phyloP scores from a whole-genome alignment of 2,888 invertebrate genomes.

The Pardosa pseudoannulata region DNA sequence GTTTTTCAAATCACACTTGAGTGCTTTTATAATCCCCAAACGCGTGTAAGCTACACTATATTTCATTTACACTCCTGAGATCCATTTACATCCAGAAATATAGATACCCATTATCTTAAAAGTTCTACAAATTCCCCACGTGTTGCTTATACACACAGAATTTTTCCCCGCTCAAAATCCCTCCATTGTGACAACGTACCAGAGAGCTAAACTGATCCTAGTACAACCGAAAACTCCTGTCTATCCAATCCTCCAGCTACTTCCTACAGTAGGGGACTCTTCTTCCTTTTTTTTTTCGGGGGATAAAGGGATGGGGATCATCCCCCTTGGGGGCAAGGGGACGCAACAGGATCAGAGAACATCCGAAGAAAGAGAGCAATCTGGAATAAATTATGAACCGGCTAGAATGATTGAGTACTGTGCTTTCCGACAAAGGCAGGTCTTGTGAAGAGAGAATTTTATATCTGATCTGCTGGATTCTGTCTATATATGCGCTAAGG shows the following conservation, averaged over 20 bases:
- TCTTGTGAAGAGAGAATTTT: slow-evolving; percentile 34
- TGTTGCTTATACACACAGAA: not conserved
- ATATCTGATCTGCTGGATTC: slow-evolving; percentile 53
- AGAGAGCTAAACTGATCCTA: not conserved
- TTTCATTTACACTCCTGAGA: not conserved
- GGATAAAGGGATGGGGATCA: slow-evolving; percentile 15
- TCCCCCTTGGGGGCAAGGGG: slow-evolving; percentile 20
- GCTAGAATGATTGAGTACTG: slow-evolving; percentile 61
- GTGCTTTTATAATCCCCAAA: not conserved
- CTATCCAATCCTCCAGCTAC: not conserved
- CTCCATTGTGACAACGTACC: not conserved
- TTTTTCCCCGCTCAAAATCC: not conserved
- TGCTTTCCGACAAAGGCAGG: slow-evolving; percentile 52
- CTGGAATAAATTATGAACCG: slow-evolving; percentile 70
- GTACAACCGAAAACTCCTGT: not conserved
- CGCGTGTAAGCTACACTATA: not conserved
- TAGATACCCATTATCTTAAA: slow-evolving; percentile 6
- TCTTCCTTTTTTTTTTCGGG: not conserved
- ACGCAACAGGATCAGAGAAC: slow-evolving; percentile 34
- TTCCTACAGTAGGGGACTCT: not conserved
- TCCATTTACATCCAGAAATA: slow-evolving; percentile 11
- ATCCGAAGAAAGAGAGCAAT: slow-evolving; percentile 49
- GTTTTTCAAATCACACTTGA: not conserved
- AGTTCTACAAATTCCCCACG: not conserved
- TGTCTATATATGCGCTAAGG: slow-evolving; percentile 34